phyloP scores from a whole-genome alignment of 2,113 vertebrate genomes.

The Takifugu bimaculatus region DNA sequence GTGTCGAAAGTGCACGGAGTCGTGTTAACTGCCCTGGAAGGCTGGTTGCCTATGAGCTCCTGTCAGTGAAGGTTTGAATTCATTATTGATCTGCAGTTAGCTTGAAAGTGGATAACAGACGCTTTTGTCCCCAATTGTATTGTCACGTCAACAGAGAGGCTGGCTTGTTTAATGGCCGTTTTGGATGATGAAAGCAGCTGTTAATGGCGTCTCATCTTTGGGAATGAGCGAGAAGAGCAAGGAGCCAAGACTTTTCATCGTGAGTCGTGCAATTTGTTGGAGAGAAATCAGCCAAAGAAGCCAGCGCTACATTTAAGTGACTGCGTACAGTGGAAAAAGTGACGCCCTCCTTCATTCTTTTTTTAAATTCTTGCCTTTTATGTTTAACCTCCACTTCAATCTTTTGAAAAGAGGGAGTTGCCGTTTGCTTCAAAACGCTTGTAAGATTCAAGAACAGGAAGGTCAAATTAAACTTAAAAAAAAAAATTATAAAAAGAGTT shows the following conservation, averaged over 20 bases:
- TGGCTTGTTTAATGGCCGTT: background rate
- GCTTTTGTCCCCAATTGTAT: constrained; percentile 7
- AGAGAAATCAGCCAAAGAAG: constrained; percentile 20
- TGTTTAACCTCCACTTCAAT: too few relatives aligned
- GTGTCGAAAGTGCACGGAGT: constrained; percentile 53
- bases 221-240: constrained; percentile 28
- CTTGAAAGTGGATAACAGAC: constrained; percentile 38
- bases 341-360: too few relatives aligned
- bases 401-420: too few relatives aligned
- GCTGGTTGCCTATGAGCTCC: constrained; percentile 32
- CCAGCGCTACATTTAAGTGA: background rate
- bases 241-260: constrained; percentile 38
- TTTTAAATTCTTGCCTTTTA: too few relatives aligned
- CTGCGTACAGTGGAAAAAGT: too few relatives aligned
- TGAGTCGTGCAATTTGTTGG: constrained; percentile 28
- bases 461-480: too few relatives aligned
- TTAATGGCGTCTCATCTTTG: constrained; percentile 35
- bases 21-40: constrained; percentile 49
- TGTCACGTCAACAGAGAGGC: constrained; percentile 1
- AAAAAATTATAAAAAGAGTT: too few relatives aligned
- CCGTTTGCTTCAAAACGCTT: too few relatives aligned
- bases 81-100: constrained; percentile 31
- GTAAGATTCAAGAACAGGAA: too few relatives aligned
- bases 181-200: constrained; percentile 20
- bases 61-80: constrained; percentile 35